Evolutionary conservation across 2,888 invertebrate species (phyloP).

Genomic region (Lampropteryx suffumata): DNA sequence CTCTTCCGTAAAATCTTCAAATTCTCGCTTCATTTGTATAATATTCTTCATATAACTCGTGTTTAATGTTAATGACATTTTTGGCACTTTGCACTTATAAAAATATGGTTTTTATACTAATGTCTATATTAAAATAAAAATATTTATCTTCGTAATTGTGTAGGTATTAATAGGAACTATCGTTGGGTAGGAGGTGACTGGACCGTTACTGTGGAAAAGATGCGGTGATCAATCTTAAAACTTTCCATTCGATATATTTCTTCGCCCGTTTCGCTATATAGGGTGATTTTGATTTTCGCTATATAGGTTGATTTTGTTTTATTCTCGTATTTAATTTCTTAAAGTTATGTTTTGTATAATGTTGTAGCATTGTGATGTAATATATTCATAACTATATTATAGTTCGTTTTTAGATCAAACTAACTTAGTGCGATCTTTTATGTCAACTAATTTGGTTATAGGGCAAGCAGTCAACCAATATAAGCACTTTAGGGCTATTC

Average conservation of each 20-base stretch:
- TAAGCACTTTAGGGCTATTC: background rate
- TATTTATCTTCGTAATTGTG: conserved; percentile 76
- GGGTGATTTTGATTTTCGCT: background rate
- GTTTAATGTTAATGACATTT: conserved; percentile 73
- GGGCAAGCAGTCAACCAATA: background rate
- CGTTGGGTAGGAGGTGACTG: conserved; percentile 81
- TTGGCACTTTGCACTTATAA: conserved; percentile 61
- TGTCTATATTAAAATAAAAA: conserved; percentile 69
- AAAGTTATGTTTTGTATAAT: background rate
- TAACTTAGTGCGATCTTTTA: background rate
- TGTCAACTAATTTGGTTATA: background rate
- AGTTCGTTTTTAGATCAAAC: background rate
- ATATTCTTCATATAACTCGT: conserved; percentile 71
- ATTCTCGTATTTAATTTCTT: background rate
- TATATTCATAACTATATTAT: too few relatives aligned
- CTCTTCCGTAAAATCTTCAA: conserved; percentile 61
- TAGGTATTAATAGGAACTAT: conserved; percentile 84
- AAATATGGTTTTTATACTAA: conserved; percentile 55
- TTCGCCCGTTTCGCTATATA: conserved; percentile 24
- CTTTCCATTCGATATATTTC: background rate
- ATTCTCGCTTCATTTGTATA: conserved; percentile 74
- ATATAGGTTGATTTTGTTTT: background rate
- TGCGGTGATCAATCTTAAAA: background rate
- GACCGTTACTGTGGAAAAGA: conserved; percentile 42
- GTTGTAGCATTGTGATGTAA: too few relatives aligned